These are phyloP conservation scores for Nipponia nippon DNA, from an alignment of 2,113 vertebrate species.

Conservation along the genomic window DNA sequence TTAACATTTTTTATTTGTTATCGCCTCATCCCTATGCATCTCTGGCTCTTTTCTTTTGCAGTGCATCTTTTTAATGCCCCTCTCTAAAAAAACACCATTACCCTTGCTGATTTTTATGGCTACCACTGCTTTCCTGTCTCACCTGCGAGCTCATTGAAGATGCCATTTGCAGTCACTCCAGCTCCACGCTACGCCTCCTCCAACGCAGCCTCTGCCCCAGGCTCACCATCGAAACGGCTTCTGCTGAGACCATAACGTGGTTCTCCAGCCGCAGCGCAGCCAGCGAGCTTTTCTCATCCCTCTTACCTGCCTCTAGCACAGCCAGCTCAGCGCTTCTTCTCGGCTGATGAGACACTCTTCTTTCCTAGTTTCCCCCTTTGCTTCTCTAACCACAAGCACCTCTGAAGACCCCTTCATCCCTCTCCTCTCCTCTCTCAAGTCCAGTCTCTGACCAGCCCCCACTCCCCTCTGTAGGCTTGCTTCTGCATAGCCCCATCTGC, in stretches of 20 bases:
- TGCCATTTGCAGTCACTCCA: neutral
- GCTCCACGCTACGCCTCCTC: neutral
- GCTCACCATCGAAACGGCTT: neutral
- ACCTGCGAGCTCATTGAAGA: neutral
- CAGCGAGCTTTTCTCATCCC: neutral
- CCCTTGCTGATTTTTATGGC: neutral
- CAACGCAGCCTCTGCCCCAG: neutral
- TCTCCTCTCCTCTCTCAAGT: too few relatives aligned
- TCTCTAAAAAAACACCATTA: neutral
- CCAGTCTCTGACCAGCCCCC: neutral
- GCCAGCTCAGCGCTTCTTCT: neutral
- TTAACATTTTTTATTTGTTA: neutral
- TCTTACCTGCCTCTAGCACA: neutral
- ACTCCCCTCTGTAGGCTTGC: neutral
- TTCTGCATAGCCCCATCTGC: neutral
- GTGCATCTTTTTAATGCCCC: neutral
- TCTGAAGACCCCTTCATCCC: neutral
- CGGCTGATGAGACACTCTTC: neutral
- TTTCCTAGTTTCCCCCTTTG: neutral
- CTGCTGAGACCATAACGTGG: fast-evolving
- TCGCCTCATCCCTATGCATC: neutral
- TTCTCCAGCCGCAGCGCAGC: neutral
- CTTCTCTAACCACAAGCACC: neutral
- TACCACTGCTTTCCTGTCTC: neutral
- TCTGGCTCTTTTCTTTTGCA: neutral